phyloP scores from a whole-genome alignment of 2,797 vertebrate genomes.

The Sebastes iracundus region DNA sequence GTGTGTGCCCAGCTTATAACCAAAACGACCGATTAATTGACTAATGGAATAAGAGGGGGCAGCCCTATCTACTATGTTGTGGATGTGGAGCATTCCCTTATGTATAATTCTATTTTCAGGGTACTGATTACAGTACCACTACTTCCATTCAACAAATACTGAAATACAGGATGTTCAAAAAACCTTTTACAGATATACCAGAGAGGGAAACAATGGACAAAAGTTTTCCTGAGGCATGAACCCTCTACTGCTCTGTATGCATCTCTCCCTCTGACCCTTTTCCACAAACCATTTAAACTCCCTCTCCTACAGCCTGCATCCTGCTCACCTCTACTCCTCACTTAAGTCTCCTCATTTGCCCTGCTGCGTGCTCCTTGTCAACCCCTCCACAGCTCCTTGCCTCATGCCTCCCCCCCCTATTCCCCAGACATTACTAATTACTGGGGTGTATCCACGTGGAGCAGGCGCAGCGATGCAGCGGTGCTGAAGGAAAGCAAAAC shows the following conservation, averaged over 20 bases:
- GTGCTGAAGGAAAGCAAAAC: conserved; percentile 33
- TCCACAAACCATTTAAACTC: conserved; percentile 3
- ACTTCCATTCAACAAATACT: background rate
- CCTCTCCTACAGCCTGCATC: background rate
- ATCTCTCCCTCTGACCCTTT: background rate
- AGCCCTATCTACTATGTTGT: background rate
- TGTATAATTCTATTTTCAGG: background rate
- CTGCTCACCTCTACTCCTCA: conserved; percentile 4
- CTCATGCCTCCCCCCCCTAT: conserved; percentile 7
- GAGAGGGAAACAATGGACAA: background rate
- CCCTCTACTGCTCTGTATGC: background rate
- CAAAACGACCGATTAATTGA: no score
- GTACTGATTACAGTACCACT: background rate
- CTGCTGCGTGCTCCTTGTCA: background rate
- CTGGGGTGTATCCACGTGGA: conserved; percentile 26
- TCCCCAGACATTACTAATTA: conserved; percentile 51
- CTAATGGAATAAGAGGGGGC: no score
- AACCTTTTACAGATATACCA: background rate
- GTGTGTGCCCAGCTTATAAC: no score
- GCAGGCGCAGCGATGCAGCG: conserved; percentile 26
- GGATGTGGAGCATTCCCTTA: background rate
- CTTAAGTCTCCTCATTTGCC: background rate
- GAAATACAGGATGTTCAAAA: background rate
- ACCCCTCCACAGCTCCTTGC: background rate
- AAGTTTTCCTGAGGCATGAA: background rate